Evolutionary conservation across 2,113 vertebrate species (phyloP).

Genomic region (Osmerus eperlanus): DNA sequence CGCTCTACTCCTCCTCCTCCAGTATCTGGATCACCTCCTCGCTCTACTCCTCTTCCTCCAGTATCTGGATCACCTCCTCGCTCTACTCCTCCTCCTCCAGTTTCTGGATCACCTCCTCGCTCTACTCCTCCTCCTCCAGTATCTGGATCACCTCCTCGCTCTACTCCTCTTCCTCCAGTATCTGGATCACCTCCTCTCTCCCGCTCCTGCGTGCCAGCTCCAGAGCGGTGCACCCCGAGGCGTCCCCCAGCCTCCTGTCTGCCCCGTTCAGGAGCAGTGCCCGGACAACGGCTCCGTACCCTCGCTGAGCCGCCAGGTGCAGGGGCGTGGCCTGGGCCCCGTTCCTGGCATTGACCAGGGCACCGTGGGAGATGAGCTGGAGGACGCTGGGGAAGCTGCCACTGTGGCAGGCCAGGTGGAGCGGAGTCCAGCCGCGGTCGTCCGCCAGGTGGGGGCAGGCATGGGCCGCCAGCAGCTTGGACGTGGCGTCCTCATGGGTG

Average conservation of each 20-base stretch:
- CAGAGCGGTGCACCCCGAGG: slow-evolving; percentile 69
- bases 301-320: slow-evolving; percentile 77
- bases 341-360: slow-evolving; percentile 73
- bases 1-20: background rate
- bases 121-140: background rate
- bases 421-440: slow-evolving; percentile 73
- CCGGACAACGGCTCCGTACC: slow-evolving; percentile 70
- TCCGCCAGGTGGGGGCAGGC: slow-evolving; percentile 73
- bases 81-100: background rate
- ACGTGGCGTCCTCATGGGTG: slow-evolving; percentile 57
- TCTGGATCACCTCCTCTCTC: slow-evolving; percentile 61
- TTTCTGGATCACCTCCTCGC: background rate
- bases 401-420: slow-evolving; percentile 76
- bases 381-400: slow-evolving; percentile 69
- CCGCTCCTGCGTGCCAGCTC: slow-evolving; percentile 67
- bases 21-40: background rate
- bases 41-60: background rate
- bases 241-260: slow-evolving; percentile 57
- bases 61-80: background rate
- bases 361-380: slow-evolving; percentile 71
- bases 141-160: background rate
- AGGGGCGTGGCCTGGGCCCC: slow-evolving; percentile 72
- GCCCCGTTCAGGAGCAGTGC: slow-evolving; percentile 75
- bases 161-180: slow-evolving; percentile 56
- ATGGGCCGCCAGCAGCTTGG: slow-evolving; percentile 67